A percentile compares a stretch with the other conserved stretches of the same genome.
These are phyloP conservation scores for Chymomyza procnemis DNA, from an alignment of 2,888 invertebrate genomes.

Conservation along the genomic window DNA sequence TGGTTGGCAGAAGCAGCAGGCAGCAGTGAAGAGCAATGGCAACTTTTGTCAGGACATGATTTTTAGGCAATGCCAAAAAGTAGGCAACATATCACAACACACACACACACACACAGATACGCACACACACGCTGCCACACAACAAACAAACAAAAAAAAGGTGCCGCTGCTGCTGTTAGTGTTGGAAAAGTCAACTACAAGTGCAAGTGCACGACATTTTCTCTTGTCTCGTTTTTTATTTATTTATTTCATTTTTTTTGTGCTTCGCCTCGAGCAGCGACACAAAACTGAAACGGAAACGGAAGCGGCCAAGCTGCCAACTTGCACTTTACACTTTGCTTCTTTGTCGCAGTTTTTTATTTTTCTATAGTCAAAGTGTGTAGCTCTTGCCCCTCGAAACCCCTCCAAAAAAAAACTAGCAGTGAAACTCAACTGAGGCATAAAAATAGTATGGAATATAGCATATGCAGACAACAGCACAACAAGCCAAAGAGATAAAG, in stretches of 20 bases:
- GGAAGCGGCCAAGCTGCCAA: constrained; percentile 62
- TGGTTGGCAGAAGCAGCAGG: too few species aligned
- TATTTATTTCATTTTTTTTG: constrained; percentile 12
- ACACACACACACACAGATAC: constrained; percentile 11
- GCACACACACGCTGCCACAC: constrained; percentile 30
- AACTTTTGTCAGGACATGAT: constrained; percentile 40
- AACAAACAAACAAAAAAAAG: constrained; percentile 38
- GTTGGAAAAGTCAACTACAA: constrained; percentile 39
- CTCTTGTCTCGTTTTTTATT: constrained; percentile 19
- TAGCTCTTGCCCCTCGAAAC: not conserved
- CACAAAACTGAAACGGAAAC: constrained; percentile 53
- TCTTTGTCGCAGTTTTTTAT: constrained; percentile 38
- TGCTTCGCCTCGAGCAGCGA: constrained; percentile 40
- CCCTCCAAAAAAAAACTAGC: not conserved
- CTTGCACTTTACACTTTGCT: constrained; percentile 61
- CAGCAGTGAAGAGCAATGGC: constrained; percentile 29
- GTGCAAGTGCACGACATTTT: constrained; percentile 30
- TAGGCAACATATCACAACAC: not conserved
- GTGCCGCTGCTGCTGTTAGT: constrained; percentile 4
- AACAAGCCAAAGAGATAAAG: not conserved
- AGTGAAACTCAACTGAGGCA: not conserved
- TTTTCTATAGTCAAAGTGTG: not conserved
- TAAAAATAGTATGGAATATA: not conserved
- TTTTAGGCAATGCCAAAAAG: constrained; percentile 44
- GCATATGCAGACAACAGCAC: not conserved